Evolutionary conservation across 2,888 invertebrate species (phyloP).

Genomic region (Seira sanloemensis): DNA sequence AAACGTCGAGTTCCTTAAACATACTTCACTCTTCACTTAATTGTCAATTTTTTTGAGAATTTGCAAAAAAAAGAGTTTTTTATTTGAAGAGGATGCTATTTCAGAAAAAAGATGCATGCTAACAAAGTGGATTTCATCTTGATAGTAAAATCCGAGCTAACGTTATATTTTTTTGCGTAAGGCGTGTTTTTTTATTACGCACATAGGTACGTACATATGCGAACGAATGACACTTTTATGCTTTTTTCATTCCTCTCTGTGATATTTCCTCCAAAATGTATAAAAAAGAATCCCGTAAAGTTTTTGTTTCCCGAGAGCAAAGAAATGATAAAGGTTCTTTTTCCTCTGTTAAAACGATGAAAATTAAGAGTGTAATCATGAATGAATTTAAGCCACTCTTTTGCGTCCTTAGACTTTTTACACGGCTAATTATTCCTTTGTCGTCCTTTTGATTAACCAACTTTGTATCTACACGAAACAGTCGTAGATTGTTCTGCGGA

Average conservation of each 20-base stretch:
- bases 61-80: slow-evolving; percentile 7
- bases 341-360: neutral
- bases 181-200: neutral
- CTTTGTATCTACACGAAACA: slow-evolving; percentile 19
- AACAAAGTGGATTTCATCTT: neutral
- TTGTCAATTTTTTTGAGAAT: neutral
- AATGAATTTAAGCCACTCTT: neutral
- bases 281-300: slow-evolving; percentile 3
- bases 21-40: too few species aligned
- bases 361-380: neutral
- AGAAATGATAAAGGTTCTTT: neutral
- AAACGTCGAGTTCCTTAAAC: too few species aligned
- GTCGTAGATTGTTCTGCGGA: slow-evolving; percentile 19
- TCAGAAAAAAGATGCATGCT: slow-evolving; percentile 3
- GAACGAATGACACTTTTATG: slow-evolving; percentile 6
- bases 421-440: slow-evolving; percentile 58
- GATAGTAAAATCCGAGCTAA: neutral
- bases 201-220: neutral
- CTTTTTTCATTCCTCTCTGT: neutral
- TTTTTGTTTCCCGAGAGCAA: neutral
- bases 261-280: neutral
- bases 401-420: neutral
- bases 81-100: neutral
- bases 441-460: slow-evolving; percentile 54
- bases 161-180: neutral